Conservation (phyloP, 2,888 invertebrate species). For the Dascillus cervinus region DNA sequence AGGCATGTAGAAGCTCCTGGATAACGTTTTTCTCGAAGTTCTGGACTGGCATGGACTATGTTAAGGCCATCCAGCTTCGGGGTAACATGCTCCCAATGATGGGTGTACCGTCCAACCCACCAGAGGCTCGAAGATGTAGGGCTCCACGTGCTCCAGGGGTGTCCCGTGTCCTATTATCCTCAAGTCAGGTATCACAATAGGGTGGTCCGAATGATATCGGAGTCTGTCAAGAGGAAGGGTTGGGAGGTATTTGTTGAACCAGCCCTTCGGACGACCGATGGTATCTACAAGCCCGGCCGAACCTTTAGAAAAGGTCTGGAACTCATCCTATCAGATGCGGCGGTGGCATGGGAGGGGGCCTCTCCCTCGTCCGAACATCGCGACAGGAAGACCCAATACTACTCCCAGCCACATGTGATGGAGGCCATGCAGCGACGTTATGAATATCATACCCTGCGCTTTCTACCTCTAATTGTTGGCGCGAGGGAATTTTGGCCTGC, state of each 20-base stretch:
- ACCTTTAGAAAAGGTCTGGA: conserved; percentile 9
- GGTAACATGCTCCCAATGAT: conserved; percentile 11
- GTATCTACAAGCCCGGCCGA: conserved; percentile 21
- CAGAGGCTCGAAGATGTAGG: conserved; percentile 7
- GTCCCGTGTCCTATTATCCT: conserved; percentile 16
- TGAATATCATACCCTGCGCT: too few relatives aligned
- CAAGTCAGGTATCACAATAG: too few relatives aligned
- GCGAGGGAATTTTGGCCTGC: conserved; percentile 23
- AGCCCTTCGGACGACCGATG: conserved; percentile 14
- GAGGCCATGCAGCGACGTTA: too few relatives aligned
- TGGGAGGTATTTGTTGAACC: conserved; percentile 20
- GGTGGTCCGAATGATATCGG: conserved; percentile 13
- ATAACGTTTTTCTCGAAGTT: too few relatives aligned
- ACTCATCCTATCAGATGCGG: conserved; percentile 9
- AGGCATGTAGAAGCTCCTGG: too few relatives aligned
- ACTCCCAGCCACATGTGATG: conserved; percentile 16
- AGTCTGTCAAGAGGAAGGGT: conserved; percentile 7
- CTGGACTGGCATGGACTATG: conserved; percentile 14
- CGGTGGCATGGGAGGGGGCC: conserved; percentile 16
- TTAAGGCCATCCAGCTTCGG: conserved; percentile 10
- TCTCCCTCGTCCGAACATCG: conserved; percentile 6
- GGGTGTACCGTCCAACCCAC: conserved; percentile 8
- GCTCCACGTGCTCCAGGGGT: conserved; percentile 8
- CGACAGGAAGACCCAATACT: conserved; percentile 17
- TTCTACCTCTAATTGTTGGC: conserved; percentile 18